Conservation (phyloP, 2,888 invertebrate species). For the Yponomeuta evonymella region DNA sequence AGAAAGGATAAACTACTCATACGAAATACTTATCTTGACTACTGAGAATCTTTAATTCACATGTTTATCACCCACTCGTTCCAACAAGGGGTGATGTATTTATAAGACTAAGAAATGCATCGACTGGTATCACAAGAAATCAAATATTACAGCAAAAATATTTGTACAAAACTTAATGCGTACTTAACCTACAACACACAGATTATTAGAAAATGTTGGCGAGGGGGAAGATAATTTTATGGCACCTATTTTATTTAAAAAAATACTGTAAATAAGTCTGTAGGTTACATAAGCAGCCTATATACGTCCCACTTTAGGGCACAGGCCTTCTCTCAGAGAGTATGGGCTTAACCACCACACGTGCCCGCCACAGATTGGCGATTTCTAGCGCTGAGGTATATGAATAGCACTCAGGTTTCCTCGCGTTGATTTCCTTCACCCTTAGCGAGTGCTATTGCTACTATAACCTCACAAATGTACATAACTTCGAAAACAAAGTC, state of each 20-base stretch:
- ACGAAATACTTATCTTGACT: not conserved
- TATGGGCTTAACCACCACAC: too few relatives aligned
- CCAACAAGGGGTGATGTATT: not conserved
- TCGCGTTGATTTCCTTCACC: too few relatives aligned
- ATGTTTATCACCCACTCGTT: not conserved
- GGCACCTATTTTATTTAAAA: not conserved
- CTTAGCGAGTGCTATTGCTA: too few relatives aligned
- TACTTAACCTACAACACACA: not conserved
- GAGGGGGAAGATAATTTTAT: not conserved
- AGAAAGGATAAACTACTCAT: not conserved
- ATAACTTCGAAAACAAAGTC: too few relatives aligned
- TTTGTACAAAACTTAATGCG: not conserved
- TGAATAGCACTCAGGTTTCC: too few relatives aligned
- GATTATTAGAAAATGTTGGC: not conserved
- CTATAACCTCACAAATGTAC: too few relatives aligned
- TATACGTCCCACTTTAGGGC: too few relatives aligned
- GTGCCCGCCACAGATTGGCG: too few relatives aligned
- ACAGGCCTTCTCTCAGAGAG: too few relatives aligned
- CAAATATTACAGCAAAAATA: not conserved
- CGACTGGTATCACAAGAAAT: slow-evolving; percentile 53
- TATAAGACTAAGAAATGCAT: slow-evolving; percentile 51
- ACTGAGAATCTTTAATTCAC: not conserved
- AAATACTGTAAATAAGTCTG: not conserved
- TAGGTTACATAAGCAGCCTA: too few relatives aligned
- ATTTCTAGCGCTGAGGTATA: too few relatives aligned